phyloP scores from a whole-genome alignment of 1,140 invertebrate genomes.

The Arion vulgaris region DNA sequence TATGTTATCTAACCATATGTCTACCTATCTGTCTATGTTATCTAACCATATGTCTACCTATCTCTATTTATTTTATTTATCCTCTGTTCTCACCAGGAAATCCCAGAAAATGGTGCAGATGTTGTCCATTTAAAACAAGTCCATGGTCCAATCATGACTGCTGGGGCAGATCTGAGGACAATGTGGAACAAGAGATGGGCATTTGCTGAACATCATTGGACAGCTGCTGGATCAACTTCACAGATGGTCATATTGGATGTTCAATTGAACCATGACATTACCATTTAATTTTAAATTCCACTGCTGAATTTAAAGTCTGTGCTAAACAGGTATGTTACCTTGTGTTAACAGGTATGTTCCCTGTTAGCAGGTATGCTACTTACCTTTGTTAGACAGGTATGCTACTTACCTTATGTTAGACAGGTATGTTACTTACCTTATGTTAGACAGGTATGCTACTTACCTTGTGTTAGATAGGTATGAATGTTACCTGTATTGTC shows the following conservation, averaged over 20 bases:
- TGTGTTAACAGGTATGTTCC: neutral
- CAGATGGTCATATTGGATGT: slow-evolving; percentile 76
- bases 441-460: too few relatives aligned
- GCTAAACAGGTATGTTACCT: slow-evolving; percentile 75
- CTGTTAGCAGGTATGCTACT: too few relatives aligned
- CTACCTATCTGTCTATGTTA: too few relatives aligned
- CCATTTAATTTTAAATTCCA: slow-evolving; percentile 74
- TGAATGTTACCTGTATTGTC: too few relatives aligned
- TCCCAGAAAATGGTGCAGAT: slow-evolving; percentile 93
- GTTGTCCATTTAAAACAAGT: slow-evolving; percentile 83
- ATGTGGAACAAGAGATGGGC: slow-evolving; percentile 69
- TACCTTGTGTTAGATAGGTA: too few relatives aligned
- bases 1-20: too few relatives aligned
- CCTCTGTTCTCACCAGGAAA: slow-evolving; percentile 78
- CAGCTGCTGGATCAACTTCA: slow-evolving; percentile 59
- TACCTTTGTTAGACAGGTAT: too few relatives aligned
- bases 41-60: too few relatives aligned
- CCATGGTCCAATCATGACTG: slow-evolving; percentile 79
- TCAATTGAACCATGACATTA: slow-evolving; percentile 76
- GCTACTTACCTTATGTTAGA: too few relatives aligned
- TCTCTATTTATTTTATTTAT: too few relatives aligned
- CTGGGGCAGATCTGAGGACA: slow-evolving; percentile 74
- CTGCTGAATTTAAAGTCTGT: slow-evolving; percentile 76
- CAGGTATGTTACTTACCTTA: too few relatives aligned
- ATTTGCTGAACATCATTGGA: slow-evolving; percentile 71